Base-by-base conservation (phyloP, 2,797 vertebrate genomes). In the Anomalospiza imberbis region DNA sequence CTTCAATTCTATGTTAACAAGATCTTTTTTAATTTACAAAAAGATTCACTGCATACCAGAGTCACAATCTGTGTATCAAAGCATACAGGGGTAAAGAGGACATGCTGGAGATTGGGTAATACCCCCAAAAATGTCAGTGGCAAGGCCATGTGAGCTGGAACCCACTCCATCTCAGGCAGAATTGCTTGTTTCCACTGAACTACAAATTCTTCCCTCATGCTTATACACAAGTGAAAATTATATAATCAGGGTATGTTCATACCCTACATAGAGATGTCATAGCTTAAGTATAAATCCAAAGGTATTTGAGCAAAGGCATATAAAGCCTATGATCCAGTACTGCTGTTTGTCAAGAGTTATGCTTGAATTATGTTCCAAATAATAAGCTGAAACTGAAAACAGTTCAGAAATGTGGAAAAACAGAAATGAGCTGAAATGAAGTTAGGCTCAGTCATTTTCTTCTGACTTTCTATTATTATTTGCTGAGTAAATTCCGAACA, bases 391-490 rank as follows among this genome's bases (percentile, higher is more conserved):
- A 77, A 88, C 31, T 61, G 47, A 58, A 94, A 89, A 85, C 11
- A 85, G 31, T 55, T 76, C 42, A 82, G 67, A 87, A 89, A 78
- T 0, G 0, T 28, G 16, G 16, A 80, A n/a, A 36, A 25, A 76
- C 5, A 87, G 61, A 79, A 26, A 65, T 3, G 3, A 17, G 61
- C 12, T 25, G n/a, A 91, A 96, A 77, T 36, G 14, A 75, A 84
- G 68, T 77, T 80, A 89, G 42, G 8, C 42, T 74, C 38, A 85
- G n/a, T 42, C 9, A 68, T 91, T 89, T 91, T 77, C 65, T 83
- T 88, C 78, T 80, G 20, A 74, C 40, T 83, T 71, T 44, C 53
- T 95, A 65, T 85, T 88, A 85, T 88, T 93, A 92, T 74, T 96
- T 89, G 51, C 67, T 80, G 74, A 61, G 36, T 53, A 92, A 92